phyloP scores from a whole-genome alignment of 2,888 invertebrate genomes.

The Xestia xanthographa region DNA sequence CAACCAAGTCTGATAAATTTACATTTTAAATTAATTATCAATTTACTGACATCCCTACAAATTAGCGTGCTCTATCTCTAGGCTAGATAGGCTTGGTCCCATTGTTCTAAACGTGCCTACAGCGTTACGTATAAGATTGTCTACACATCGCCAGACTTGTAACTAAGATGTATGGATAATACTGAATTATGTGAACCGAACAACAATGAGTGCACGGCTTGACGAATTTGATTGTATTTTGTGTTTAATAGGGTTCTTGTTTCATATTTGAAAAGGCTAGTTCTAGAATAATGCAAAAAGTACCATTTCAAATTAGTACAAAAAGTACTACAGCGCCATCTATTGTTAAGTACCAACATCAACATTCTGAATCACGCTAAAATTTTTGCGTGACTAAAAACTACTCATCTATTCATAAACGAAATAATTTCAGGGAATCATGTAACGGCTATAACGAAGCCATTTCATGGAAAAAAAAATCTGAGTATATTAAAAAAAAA shows the following conservation, averaged over 20 bases:
- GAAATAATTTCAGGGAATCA: too few relatives aligned
- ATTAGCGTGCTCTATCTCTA: slow-evolving; percentile 69
- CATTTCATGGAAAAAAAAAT: too few relatives aligned
- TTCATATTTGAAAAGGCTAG: neutral
- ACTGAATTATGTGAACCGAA: slow-evolving; percentile 61
- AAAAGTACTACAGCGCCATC: too few relatives aligned
- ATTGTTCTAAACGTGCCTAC: slow-evolving; percentile 72
- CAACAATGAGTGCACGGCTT: slow-evolving; percentile 53
- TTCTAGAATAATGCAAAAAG: neutral
- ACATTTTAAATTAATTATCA: slow-evolving; percentile 10
- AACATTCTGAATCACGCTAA: too few relatives aligned
- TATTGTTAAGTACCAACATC: too few relatives aligned
- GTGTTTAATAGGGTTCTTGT: neutral
- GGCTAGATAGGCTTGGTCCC: slow-evolving; percentile 71
- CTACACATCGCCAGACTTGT: slow-evolving; percentile 62
- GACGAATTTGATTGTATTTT: slow-evolving; percentile 47
- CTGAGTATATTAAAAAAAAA: too few relatives aligned
- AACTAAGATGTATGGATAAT: slow-evolving; percentile 64
- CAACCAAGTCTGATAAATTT: neutral
- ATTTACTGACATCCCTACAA: slow-evolving; percentile 60
- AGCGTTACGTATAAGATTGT: slow-evolving; percentile 61
- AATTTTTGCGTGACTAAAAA: too few relatives aligned
- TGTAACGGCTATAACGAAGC: too few relatives aligned
- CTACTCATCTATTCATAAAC: too few relatives aligned
- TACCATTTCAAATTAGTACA: too few relatives aligned